phyloP scores from a whole-genome alignment of 2,888 invertebrate genomes.

The Drosophila planitibia region DNA sequence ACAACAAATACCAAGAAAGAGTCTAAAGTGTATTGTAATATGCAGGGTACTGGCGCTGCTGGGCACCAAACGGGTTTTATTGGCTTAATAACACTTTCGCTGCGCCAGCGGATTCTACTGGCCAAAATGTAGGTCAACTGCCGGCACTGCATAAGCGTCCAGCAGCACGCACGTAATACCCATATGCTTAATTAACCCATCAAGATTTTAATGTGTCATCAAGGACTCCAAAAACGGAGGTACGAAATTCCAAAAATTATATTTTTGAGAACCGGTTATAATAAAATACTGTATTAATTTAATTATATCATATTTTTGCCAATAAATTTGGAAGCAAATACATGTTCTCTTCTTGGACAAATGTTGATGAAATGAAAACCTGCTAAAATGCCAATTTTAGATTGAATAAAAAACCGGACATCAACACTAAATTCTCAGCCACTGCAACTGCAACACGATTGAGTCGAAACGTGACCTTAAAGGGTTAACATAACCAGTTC shows the following conservation, averaged over 20 bases:
- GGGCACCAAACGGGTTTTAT: conserved; percentile 67
- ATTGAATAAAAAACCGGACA: neutral
- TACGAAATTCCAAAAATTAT: neutral
- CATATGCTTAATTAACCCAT: conserved; percentile 46
- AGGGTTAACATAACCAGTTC: conserved; percentile 64
- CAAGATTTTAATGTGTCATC: neutral
- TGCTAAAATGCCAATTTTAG: neutral
- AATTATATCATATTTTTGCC: neutral
- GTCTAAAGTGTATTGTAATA: conserved; percentile 75
- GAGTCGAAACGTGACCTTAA: conserved; percentile 15
- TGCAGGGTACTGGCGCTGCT: conserved; percentile 19
- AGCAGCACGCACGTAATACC: conserved; percentile 31
- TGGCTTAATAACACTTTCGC: conserved; percentile 76
- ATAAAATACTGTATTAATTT: neutral
- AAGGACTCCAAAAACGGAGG: neutral
- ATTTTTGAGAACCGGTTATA: neutral
- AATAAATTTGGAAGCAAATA: neutral
- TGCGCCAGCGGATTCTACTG: conserved; percentile 66
- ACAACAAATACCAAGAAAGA: conserved; percentile 51
- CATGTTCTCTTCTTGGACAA: neutral
- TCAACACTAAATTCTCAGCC: neutral
- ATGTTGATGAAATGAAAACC: neutral
- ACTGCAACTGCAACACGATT: conserved; percentile 1
- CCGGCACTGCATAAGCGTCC: conserved; percentile 31
- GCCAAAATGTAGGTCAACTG: conserved; percentile 68